Conservation (phyloP, 2,888 invertebrate genomes). For the Parapristionchus giblindavisi region DNA sequence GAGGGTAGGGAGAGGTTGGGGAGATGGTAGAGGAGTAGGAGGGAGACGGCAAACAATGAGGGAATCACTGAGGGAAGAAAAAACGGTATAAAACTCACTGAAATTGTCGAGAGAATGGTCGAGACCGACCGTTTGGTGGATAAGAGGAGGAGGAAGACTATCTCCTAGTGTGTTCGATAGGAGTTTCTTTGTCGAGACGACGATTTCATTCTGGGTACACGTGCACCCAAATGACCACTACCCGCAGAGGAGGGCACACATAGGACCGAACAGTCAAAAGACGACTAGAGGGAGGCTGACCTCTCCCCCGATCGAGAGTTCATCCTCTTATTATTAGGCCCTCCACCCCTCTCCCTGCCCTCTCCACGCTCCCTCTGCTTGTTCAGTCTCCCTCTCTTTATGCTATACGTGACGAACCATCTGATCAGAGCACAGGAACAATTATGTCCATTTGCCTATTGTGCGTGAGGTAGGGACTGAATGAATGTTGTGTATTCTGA, state of each 20-base stretch:
- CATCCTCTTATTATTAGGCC: slow-evolving; percentile 24
- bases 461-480: too few species aligned
- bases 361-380: slow-evolving; percentile 1
- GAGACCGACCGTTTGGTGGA: neutral
- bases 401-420: neutral
- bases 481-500: too few species aligned
- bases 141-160: neutral
- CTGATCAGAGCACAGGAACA: too few species aligned
- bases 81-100: too few species aligned
- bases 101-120: neutral
- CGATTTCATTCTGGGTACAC: slow-evolving; percentile 11
- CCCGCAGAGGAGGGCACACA: too few species aligned
- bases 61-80: neutral
- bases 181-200: too few species aligned
- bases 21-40: neutral
- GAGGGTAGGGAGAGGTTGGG: neutral
- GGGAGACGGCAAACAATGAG: neutral
- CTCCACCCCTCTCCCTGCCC: neutral
- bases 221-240: slow-evolving; percentile 26
- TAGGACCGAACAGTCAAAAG: too few species aligned
- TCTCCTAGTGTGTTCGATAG: neutral
- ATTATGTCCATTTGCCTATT: too few species aligned
- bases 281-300: neutral
- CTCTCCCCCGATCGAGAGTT: neutral
- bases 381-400: slow-evolving; percentile 11